phyloP scores from a whole-genome alignment of 2,113 vertebrate genomes.

The Menidia beryllina region DNA sequence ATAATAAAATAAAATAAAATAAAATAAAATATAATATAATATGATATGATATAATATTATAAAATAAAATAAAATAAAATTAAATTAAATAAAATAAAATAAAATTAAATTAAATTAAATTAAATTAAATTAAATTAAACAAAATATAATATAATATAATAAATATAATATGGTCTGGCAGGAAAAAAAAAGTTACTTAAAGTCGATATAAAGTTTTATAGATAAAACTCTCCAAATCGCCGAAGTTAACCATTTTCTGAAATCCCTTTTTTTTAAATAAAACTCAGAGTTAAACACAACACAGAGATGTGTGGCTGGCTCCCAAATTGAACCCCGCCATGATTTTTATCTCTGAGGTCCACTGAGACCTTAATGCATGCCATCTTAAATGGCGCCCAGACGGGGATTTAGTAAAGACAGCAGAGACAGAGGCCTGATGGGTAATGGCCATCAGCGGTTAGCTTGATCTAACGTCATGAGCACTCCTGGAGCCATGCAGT shows the following conservation, averaged over 20 bases:
- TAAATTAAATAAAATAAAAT: constrained; percentile 9
- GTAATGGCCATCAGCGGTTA: constrained; percentile 19
- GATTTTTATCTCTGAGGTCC: constrained; percentile 5
- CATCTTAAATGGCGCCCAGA: constrained; percentile 25
- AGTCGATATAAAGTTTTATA: neutral
- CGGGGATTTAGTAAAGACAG: constrained; percentile 4
- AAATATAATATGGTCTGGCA: constrained; percentile 23
- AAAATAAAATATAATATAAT: constrained; percentile 6
- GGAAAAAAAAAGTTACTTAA: too few relatives aligned
- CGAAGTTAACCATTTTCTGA: neutral
- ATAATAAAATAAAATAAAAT: constrained; percentile 5
- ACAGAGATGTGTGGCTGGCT: neutral
- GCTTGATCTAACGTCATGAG: constrained; percentile 32
- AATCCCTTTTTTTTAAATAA: neutral
- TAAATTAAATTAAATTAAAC: neutral
- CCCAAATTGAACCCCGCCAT: neutral
- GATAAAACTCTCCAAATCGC: neutral
- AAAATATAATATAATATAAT: constrained; percentile 10
- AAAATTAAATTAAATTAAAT: neutral
- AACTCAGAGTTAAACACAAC: neutral
- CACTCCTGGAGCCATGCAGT: constrained; percentile 22
- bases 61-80: neutral
- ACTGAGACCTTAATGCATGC: neutral
- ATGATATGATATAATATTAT: neutral
- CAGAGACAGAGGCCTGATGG: constrained; percentile 10